Percentiles rank a stretch among this genome's conserved stretches.
Conservation (phyloP, 2,113 vertebrate genomes). For the Toxotes jaculatrix region DNA sequence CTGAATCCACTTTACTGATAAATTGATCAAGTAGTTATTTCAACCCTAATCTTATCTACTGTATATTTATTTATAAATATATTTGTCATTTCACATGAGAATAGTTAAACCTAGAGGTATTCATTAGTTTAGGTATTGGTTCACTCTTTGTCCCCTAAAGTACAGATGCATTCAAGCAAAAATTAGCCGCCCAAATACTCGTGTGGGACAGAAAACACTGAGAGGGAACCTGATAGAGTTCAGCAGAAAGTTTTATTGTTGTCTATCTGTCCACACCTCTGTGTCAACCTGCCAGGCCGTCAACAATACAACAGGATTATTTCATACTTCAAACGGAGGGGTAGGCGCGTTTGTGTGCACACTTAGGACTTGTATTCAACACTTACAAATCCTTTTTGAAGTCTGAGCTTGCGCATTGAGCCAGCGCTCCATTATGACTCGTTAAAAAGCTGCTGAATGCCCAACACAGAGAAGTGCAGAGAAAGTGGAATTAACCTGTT, state of each 20-base stretch:
- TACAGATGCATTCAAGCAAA: neutral
- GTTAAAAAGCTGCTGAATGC: conserved; percentile 48
- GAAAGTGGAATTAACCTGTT: conserved; percentile 80
- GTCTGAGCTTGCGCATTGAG: conserved; percentile 50
- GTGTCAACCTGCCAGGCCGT: conserved; percentile 20
- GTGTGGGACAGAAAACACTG: neutral
- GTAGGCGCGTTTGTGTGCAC: conserved; percentile 26
- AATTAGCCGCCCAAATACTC: conserved; percentile 1
- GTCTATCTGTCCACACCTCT: conserved; percentile 42
- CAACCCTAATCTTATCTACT: too few relatives aligned
- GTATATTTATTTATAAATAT: too few relatives aligned
- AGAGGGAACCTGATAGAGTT: neutral
- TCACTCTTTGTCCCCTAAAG: neutral
- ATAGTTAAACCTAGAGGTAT: neutral
- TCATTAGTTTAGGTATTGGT: neutral
- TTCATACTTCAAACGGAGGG: conserved; percentile 59
- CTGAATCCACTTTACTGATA: neutral
- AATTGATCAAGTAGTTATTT: neutral
- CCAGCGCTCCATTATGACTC: conserved; percentile 36
- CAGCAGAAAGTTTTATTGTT: conserved; percentile 21
- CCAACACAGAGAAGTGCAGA: conserved; percentile 36
- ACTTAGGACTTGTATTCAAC: conserved; percentile 43
- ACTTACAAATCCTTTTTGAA: conserved; percentile 59
- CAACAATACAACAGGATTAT: conserved; percentile 43
- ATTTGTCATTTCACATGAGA: neutral